phyloP scores from a whole-genome alignment of 2,888 invertebrate species.

The Congeria kusceri region DNA sequence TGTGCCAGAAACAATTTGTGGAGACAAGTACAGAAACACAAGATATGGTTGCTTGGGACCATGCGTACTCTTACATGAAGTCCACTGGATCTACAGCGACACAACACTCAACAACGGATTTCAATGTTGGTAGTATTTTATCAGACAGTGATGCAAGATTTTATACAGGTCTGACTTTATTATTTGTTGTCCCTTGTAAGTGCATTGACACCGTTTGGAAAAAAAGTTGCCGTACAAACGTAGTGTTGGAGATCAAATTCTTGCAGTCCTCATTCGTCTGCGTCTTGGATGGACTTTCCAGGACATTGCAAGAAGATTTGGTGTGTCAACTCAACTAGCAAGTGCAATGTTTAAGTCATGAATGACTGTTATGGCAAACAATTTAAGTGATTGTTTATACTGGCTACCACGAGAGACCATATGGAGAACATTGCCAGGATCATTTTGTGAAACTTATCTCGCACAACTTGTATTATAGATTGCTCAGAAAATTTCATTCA shows the following conservation, averaged over 20 bases:
- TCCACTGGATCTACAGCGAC: not conserved
- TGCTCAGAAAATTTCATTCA: conserved; percentile 10
- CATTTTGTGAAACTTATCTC: not conserved
- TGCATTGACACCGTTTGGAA: not conserved
- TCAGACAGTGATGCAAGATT: not conserved
- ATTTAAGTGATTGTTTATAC: not conserved
- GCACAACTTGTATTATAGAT: conserved; percentile 7
- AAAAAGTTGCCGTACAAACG: not conserved
- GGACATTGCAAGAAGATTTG: conserved; percentile 5
- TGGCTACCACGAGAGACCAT: not conserved
- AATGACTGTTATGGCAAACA: not conserved
- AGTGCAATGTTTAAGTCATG: conserved; percentile 3
- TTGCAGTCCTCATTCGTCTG: not conserved
- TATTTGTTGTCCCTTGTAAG: not conserved
- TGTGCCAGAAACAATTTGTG: not conserved
- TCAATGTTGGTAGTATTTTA: not conserved
- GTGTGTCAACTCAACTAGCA: not conserved
- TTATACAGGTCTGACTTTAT: conserved; percentile 1
- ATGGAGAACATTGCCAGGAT: not conserved
- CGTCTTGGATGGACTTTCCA: not conserved
- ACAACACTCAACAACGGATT: not conserved
- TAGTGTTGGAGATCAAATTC: conserved; percentile 2
- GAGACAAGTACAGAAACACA: not conserved
- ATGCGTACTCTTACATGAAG: not conserved
- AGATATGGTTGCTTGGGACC: not conserved